These are phyloP conservation scores for Drosophila arawakana DNA, from an alignment of 1,140 invertebrate genomes.

Conservation along the genomic window DNA sequence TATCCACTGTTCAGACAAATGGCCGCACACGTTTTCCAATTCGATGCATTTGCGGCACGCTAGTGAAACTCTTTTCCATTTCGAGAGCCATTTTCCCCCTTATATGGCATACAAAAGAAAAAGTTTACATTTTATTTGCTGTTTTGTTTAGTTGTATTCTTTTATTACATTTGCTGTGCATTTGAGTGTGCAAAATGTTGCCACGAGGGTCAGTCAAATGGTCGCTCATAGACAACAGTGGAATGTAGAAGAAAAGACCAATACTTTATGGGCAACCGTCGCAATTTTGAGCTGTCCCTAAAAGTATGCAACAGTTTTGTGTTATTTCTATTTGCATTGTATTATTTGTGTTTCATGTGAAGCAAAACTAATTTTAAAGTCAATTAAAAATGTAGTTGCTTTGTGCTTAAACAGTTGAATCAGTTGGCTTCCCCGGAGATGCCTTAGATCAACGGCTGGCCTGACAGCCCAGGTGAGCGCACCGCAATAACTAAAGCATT, in stretches of 20 bases:
- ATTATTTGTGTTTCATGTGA: slow-evolving; percentile 44
- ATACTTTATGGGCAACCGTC: not conserved
- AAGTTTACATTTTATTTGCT: slow-evolving; percentile 72
- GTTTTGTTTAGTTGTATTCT: slow-evolving; percentile 56
- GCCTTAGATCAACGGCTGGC: slow-evolving; percentile 18
- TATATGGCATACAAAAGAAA: slow-evolving; percentile 42
- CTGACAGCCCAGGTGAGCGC: slow-evolving; percentile 4
- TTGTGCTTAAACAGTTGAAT: slow-evolving; percentile 29
- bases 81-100: slow-evolving; percentile 1
- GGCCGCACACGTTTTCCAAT: slow-evolving; percentile 56
- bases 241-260: not conserved
- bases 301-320: slow-evolving; percentile 30
- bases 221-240: not conserved
- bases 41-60: slow-evolving; percentile 46
- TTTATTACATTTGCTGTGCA: slow-evolving; percentile 66
- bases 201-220: slow-evolving; percentile 11
- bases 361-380: slow-evolving; percentile 74
- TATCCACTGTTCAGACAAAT: slow-evolving; percentile 36
- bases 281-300: slow-evolving; percentile 3
- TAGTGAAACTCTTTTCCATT: slow-evolving; percentile 8
- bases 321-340: slow-evolving; percentile 35
- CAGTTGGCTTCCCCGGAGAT: not conserved
- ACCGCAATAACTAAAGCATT: slow-evolving; percentile 5
- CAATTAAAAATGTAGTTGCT: slow-evolving; percentile 65
- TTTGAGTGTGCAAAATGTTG: slow-evolving; percentile 51